Conservation (phyloP, 2,888 invertebrate species). For the Trachelus iudaicus region DNA sequence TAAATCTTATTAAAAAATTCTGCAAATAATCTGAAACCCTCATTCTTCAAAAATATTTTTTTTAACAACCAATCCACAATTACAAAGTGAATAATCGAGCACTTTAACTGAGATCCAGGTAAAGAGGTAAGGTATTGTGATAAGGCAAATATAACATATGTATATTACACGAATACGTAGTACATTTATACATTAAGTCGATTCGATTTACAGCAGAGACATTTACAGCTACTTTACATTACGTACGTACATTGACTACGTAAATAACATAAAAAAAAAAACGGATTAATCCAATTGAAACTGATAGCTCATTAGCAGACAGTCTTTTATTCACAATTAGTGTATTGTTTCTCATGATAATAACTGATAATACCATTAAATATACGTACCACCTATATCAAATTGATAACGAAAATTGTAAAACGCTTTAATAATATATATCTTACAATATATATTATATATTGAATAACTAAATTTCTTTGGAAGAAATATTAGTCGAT, state of each 20-base stretch:
- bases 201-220: too few species aligned
- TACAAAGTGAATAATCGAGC: not conserved
- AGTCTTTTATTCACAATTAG: conserved; percentile 1
- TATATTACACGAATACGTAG: too few species aligned
- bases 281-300: conserved; percentile 16
- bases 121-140: too few species aligned
- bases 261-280: conserved; percentile 27
- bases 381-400: too few species aligned
- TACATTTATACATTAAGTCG: too few species aligned
- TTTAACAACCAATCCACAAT: not conserved
- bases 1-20: not conserved
- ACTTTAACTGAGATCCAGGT: too few species aligned
- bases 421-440: too few species aligned
- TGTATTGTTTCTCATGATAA: not conserved
- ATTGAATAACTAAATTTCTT: not conserved
- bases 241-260: conserved; percentile 33
- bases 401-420: too few species aligned
- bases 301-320: not conserved
- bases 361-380: conserved; percentile 12
- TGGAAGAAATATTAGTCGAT: not conserved
- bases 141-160: too few species aligned
- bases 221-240: too few species aligned
- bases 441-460: too few species aligned
- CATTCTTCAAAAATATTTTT: not conserved
- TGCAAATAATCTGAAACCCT: not conserved